Evolutionary conservation across 1,140 invertebrate species (phyloP).

Genomic region (Cotesia typhae): DNA sequence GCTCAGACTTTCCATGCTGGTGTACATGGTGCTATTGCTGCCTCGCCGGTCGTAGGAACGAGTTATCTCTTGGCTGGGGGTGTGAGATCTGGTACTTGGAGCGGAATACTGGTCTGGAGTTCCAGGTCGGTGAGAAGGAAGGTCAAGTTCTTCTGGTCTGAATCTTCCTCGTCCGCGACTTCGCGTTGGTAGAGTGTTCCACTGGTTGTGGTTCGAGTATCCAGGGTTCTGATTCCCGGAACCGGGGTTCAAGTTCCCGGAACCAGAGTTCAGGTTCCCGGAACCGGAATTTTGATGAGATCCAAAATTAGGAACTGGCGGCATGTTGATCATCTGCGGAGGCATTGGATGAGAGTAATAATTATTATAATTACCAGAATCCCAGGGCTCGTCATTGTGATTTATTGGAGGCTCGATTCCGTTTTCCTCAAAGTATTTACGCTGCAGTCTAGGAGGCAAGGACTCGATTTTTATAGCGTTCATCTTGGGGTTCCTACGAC

Average conservation of each 20-base stretch:
- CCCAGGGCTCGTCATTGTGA: constrained; percentile 1
- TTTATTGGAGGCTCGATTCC: constrained; percentile 50
- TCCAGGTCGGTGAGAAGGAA: constrained; percentile 58
- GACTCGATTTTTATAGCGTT: constrained; percentile 58
- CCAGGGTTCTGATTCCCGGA: too few species aligned
- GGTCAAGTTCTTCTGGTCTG: constrained; percentile 60
- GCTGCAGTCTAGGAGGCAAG: constrained; percentile 66
- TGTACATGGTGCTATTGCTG: constrained; percentile 64
- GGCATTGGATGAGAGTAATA: constrained; percentile 58
- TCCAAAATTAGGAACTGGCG: too few species aligned
- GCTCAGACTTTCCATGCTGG: constrained; percentile 64
- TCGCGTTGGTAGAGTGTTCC: constrained; percentile 65
- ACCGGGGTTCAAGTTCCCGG: too few species aligned
- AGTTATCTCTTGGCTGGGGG: constrained; percentile 63
- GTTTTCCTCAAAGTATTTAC: constrained; percentile 66
- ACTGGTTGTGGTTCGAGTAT: constrained; percentile 58
- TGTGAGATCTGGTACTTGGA: constrained; percentile 64
- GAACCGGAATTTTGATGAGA: too few species aligned
- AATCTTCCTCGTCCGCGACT: constrained; percentile 65
- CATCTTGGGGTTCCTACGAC: constrained; percentile 61
- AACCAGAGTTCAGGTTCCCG: too few species aligned
- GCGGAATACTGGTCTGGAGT: constrained; percentile 67
- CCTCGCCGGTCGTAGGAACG: constrained; percentile 60
- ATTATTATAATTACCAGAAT: constrained; percentile 42
- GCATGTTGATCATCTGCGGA: constrained; percentile 32